Conservation (phyloP, 53 echinoderm and acorn worm genomes). For the Luidia sarsii region DNA sequence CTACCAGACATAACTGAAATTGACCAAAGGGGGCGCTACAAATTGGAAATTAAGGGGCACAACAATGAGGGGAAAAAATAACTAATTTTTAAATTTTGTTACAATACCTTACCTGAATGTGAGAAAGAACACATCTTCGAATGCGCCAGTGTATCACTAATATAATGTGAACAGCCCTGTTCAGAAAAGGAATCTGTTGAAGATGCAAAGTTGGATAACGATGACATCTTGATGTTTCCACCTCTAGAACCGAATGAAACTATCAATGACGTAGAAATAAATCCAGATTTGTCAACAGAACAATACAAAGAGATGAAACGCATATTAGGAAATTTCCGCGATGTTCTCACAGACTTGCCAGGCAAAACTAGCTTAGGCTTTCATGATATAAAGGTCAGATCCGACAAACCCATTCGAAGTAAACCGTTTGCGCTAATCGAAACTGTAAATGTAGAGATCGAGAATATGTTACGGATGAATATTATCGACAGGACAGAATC, state of each 20-base stretch:
- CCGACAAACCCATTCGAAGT: conserved; percentile 6
- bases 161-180: too few species aligned
- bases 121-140: too few species aligned
- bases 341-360: conserved; percentile 35
- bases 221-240: too few species aligned
- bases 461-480: conserved; percentile 2
- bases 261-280: conserved; percentile 33
- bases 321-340: background rate
- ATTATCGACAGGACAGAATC: background rate
- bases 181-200: too few species aligned
- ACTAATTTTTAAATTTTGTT: too few species aligned
- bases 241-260: conserved; percentile 31
- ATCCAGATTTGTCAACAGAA: background rate
- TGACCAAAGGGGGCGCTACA: too few species aligned
- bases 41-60: too few species aligned
- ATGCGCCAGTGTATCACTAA: too few species aligned
- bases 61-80: too few species aligned
- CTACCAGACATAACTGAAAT: too few species aligned
- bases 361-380: conserved; percentile 4
- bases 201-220: too few species aligned
- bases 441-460: conserved; percentile 9
- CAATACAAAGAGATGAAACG: background rate
- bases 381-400: conserved; percentile 4
- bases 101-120: too few species aligned
- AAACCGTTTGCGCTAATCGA: conserved; percentile 4